A percentile compares a stretch with the other conserved stretches of the same genome.
Conservation (phyloP, 2,888 invertebrate genomes). For the Pandemis cinnamomeana region DNA sequence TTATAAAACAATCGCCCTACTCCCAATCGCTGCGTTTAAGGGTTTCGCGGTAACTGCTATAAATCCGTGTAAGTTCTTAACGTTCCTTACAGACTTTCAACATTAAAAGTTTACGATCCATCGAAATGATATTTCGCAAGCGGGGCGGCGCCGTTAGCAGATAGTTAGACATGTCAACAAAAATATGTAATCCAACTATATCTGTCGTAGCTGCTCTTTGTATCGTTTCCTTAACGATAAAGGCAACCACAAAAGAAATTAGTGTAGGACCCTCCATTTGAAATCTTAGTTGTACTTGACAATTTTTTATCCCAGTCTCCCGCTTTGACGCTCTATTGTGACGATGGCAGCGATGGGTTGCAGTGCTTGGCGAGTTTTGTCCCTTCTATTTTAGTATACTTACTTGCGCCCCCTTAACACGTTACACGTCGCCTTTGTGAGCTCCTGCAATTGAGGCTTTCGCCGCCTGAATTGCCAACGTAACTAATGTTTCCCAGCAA, state of each 20-base stretch:
- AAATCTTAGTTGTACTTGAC: slow-evolving; percentile 33
- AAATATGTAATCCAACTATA: background rate
- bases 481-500: slow-evolving; percentile 68
- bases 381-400: slow-evolving; percentile 29
- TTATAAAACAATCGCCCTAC: slow-evolving; percentile 36
- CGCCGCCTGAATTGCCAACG: slow-evolving; percentile 53
- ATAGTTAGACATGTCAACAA: slow-evolving; percentile 15
- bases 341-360: slow-evolving; percentile 27
- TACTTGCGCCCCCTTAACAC: slow-evolving; percentile 41
- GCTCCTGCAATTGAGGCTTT: slow-evolving; percentile 71
- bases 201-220: background rate
- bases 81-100: slow-evolving; percentile 33
- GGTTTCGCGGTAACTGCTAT: slow-evolving; percentile 31
- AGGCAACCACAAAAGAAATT: background rate
- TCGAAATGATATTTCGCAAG: slow-evolving; percentile 19
- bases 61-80: slow-evolving; percentile 36
- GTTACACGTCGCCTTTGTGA: slow-evolving; percentile 61
- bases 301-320: slow-evolving; percentile 24
- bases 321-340: slow-evolving; percentile 34
- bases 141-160: slow-evolving; percentile 7
- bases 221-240: background rate
- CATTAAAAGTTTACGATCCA: slow-evolving; percentile 35
- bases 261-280: slow-evolving; percentile 34
- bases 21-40: slow-evolving; percentile 31
- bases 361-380: slow-evolving; percentile 25